Conservation (phyloP, 23 tunicate genomes). For the Oikopleura dioica region DNA sequence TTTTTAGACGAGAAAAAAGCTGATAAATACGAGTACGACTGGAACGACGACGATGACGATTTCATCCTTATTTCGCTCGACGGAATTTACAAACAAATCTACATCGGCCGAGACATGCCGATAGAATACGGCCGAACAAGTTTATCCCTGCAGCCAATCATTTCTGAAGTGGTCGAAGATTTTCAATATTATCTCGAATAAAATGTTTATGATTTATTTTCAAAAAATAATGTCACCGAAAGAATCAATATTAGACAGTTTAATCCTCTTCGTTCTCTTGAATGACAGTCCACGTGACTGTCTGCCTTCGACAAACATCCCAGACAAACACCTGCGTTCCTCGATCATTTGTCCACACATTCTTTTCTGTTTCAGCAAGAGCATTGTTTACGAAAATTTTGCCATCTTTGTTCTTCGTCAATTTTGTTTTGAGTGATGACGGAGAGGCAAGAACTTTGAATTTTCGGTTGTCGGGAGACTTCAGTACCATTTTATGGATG, state of each 20-base stretch:
- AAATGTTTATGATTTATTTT: neutral
- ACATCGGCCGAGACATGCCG: slow-evolving; percentile 1
- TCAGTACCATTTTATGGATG: too few species aligned
- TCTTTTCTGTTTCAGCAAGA: too few species aligned
- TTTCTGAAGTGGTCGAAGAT: neutral
- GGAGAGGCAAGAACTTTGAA: too few species aligned
- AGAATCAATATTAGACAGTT: neutral
- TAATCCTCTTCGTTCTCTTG: too few species aligned
- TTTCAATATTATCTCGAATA: neutral
- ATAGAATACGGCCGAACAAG: neutral
- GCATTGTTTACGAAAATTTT: too few species aligned
- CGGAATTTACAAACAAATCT: neutral
- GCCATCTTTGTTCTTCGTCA: too few species aligned
- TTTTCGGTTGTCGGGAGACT: too few species aligned
- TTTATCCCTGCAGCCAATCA: neutral
- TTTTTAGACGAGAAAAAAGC: neutral
- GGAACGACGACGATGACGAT: neutral
- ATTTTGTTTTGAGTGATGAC: too few species aligned
- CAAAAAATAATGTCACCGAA: neutral
- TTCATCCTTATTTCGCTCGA: neutral
- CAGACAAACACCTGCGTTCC: too few species aligned
- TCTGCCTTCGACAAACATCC: too few species aligned
- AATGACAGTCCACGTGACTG: too few species aligned
- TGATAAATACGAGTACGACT: neutral
- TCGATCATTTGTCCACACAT: too few species aligned